A percentile compares a stretch with the other conserved stretches of the same genome.
phyloP scores from a whole-genome alignment of 2,888 invertebrate genomes.

The Oxycera nigricornis region DNA sequence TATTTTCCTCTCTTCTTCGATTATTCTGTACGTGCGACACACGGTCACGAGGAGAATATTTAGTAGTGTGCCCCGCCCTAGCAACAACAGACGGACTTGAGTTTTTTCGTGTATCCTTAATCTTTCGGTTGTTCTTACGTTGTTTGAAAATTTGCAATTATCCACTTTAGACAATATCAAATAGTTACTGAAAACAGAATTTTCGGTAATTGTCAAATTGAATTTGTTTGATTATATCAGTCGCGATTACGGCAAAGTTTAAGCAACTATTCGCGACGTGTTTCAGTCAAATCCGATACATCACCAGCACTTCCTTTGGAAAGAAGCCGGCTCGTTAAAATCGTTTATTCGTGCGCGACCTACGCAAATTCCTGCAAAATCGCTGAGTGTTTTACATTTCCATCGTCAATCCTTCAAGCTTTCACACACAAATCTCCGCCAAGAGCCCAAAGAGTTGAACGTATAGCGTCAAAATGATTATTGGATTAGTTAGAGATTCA shows the following conservation, averaged over 20 bases:
- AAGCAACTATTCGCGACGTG: not conserved
- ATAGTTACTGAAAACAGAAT: not conserved
- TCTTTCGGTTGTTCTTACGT: not conserved
- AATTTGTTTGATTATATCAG: not conserved
- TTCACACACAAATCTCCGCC: not conserved
- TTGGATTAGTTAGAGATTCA: constrained; percentile 89
- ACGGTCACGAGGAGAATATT: constrained; percentile 16
- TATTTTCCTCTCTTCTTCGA: constrained; percentile 13
- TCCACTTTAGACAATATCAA: not conserved
- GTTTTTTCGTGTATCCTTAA: not conserved
- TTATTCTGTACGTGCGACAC: not conserved
- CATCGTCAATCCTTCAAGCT: not conserved
- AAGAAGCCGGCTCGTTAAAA: constrained; percentile 20
- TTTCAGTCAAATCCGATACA: not conserved
- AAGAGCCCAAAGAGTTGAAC: not conserved
- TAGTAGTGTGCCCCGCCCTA: constrained; percentile 44
- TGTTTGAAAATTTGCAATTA: not conserved
- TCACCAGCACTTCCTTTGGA: no score
- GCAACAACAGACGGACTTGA: constrained; percentile 28
- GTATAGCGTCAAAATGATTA: constrained; percentile 71
- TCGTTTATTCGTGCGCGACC: constrained; percentile 12
- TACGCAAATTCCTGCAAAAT: not conserved
- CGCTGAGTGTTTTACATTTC: not conserved
- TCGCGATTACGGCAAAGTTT: not conserved
- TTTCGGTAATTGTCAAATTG: not conserved